Percentiles rank a stretch among this genome's conserved stretches.
These are phyloP conservation scores for Pseudochirops cupreus DNA, from an alignment of 2,797 vertebrate genomes.

Conservation along the genomic window DNA sequence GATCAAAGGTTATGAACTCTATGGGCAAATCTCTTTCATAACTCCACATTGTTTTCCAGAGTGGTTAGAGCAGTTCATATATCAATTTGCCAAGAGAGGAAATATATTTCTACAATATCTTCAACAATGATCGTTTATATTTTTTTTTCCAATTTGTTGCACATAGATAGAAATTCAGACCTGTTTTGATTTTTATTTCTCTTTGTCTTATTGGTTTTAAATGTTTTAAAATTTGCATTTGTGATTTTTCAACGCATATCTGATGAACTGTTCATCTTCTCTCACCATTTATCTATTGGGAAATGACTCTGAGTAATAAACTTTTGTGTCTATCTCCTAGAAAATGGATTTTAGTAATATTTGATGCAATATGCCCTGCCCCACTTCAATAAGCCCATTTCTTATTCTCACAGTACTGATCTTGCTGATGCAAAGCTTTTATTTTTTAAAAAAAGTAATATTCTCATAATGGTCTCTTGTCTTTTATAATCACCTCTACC, in stretches of 20 bases:
- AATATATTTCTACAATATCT: too few species aligned
- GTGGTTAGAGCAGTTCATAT: too few species aligned
- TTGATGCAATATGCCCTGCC: background rate
- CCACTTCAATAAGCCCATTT: background rate
- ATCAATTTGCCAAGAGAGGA: too few species aligned
- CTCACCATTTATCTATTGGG: background rate
- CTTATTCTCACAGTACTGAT: background rate
- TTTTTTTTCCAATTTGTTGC: too few species aligned
- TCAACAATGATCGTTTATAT: too few species aligned
- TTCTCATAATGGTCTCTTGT: background rate
- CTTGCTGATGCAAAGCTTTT: background rate
- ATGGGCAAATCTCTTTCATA: too few species aligned
- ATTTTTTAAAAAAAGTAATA: background rate
- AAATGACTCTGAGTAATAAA: background rate
- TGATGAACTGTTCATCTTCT: background rate
- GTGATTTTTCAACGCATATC: background rate
- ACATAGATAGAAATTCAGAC: too few species aligned
- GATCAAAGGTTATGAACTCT: too few species aligned
- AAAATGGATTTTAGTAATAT: background rate
- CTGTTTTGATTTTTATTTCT: too few species aligned
- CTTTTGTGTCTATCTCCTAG: background rate
- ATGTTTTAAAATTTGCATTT: background rate
- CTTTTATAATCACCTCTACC: background rate
- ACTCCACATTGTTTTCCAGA: too few species aligned
- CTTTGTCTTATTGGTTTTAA: background rate